These are phyloP conservation scores for Eugnorisma glareosa DNA, from an alignment of 2,888 invertebrate genomes.

Conservation along the genomic window DNA sequence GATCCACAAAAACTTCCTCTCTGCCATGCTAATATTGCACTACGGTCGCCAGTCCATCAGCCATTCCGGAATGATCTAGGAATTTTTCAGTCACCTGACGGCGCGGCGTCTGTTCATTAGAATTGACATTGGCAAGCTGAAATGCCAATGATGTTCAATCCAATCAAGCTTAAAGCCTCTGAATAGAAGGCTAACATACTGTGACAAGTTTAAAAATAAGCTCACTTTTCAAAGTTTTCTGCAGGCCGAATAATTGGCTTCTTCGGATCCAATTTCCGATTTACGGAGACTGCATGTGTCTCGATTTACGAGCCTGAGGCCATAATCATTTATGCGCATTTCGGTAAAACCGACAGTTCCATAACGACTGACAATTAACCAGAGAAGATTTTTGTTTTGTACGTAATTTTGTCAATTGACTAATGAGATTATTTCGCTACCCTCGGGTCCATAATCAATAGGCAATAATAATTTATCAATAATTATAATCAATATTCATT, in stretches of 20 bases:
- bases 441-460: neutral
- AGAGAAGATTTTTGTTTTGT: constrained; percentile 12
- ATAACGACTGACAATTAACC: neutral
- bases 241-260: constrained; percentile 4
- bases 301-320: constrained; percentile 26
- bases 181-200: neutral
- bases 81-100: constrained; percentile 9
- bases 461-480: neutral
- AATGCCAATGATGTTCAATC: neutral
- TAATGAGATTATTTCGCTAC: neutral
- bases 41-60: neutral
- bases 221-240: constrained; percentile 11
- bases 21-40: neutral
- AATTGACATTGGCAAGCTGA: neutral
- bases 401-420: neutral
- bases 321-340: constrained; percentile 25
- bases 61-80: neutral
- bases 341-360: neutral
- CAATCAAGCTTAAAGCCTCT: neutral
- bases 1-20: neutral
- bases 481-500: neutral
- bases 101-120: neutral
- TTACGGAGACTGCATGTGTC: constrained; percentile 21
- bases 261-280: constrained; percentile 24
- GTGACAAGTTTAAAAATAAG: constrained; percentile 1